Conservation (phyloP, 2,888 invertebrate species). For the Hyposoter didymator region DNA sequence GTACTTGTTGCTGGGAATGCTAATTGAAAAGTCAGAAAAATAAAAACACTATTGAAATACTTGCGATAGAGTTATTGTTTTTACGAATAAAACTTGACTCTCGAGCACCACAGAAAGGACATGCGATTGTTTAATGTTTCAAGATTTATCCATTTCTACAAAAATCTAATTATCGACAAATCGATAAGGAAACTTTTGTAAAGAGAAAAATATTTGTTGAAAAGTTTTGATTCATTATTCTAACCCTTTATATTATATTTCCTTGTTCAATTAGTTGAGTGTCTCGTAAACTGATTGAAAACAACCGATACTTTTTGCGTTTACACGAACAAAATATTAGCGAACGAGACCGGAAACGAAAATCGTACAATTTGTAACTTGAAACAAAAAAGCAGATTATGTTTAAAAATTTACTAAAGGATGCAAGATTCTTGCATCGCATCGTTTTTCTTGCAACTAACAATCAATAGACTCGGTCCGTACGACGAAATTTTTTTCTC, state of each 20-base stretch:
- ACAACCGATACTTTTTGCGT: neutral
- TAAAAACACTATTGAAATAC: constrained; percentile 32
- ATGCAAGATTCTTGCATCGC: too few relatives aligned
- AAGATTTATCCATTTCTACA: neutral
- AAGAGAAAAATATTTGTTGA: neutral
- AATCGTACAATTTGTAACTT: too few relatives aligned
- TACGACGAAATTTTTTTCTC: too few relatives aligned
- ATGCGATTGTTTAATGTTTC: neutral
- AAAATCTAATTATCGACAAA: neutral
- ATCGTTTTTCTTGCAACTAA: too few relatives aligned
- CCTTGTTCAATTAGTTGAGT: neutral
- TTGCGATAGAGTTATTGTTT: constrained; percentile 40
- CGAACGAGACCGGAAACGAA: too few relatives aligned
- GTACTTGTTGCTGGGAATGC: constrained; percentile 48
- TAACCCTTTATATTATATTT: neutral
- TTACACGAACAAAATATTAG: too few relatives aligned
- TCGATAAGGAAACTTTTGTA: neutral
- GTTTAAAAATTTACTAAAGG: too few relatives aligned
- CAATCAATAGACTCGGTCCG: too few relatives aligned
- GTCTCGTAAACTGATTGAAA: neutral
- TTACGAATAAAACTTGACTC: constrained; percentile 9
- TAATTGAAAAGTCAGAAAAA: constrained; percentile 47
- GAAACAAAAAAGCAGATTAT: too few relatives aligned
- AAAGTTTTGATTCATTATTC: too few relatives aligned
- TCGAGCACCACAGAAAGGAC: neutral